These are phyloP conservation scores for Strigops habroptila DNA, from an alignment of 2,113 vertebrate species.

Conservation along the genomic window DNA sequence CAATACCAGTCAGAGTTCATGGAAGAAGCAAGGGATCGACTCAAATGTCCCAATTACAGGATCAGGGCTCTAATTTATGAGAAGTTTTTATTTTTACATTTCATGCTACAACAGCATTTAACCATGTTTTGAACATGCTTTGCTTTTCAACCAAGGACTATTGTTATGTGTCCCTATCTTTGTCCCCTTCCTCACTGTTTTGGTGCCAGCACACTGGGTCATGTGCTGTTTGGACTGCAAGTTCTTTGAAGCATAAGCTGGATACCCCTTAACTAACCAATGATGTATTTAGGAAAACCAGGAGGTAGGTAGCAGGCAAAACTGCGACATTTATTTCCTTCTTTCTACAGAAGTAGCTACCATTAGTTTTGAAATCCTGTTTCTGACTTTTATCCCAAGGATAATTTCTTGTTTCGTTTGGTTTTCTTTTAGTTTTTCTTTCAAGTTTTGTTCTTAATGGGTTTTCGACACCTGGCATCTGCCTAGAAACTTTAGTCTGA, in stretches of 20 bases:
- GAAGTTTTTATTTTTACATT: neutral
- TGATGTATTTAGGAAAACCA: neutral
- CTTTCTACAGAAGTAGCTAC: neutral
- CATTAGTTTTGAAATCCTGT: neutral
- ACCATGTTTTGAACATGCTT: neutral
- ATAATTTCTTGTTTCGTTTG: neutral
- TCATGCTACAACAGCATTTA: neutral
- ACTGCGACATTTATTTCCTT: neutral
- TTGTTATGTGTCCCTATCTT: neutral
- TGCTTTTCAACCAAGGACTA: neutral
- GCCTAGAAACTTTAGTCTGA: neutral
- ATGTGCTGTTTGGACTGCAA: neutral
- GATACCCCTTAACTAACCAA: neutral
- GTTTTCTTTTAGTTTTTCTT: neutral
- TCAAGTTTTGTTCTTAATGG: neutral
- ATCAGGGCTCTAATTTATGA: neutral
- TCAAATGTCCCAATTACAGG: neutral
- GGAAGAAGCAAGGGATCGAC: neutral
- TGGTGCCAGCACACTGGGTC: neutral
- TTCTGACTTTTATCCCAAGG: neutral
- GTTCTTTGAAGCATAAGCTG: neutral
- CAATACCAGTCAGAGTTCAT: neutral
- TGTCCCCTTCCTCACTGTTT: neutral
- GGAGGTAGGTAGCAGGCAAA: neutral
- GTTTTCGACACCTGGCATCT: neutral